Conservation (phyloP, 2,797 vertebrate genomes). For the Cacajao melanocephalus region DNA sequence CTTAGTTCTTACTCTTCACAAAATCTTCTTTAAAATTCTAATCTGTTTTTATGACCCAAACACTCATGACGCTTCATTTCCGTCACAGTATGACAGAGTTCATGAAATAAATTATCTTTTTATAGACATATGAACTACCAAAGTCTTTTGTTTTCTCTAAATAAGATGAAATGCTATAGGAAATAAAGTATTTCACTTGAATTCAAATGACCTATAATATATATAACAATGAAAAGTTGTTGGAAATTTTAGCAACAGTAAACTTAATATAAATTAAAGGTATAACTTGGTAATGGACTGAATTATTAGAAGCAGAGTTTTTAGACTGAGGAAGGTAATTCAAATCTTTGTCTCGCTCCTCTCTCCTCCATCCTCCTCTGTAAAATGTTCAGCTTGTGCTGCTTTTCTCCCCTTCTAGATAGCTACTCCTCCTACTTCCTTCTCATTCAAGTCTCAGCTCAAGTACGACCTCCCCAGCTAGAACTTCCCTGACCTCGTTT, state of each 20-base stretch:
- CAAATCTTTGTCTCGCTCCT: background rate
- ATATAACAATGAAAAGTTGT: background rate
- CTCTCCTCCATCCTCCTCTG: background rate
- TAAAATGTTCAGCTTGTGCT: background rate
- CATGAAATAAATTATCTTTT: background rate
- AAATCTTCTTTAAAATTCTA: background rate
- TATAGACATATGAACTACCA: background rate
- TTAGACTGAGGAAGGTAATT: background rate
- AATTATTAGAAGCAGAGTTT: background rate
- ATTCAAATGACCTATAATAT: background rate
- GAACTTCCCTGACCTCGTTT: background rate
- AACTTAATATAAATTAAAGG: background rate
- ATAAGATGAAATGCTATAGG: background rate
- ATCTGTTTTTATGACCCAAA: background rate
- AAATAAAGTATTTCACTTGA: background rate
- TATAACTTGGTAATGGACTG: background rate
- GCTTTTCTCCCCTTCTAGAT: background rate
- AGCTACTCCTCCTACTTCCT: too few species aligned
- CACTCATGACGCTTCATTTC: background rate
- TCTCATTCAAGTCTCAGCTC: background rate
- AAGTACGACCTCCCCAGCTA: background rate
- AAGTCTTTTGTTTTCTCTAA: background rate
- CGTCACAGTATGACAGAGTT: background rate
- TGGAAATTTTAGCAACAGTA: background rate
- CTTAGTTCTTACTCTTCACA: background rate